phyloP scores from a whole-genome alignment of 2,113 vertebrate species.

The Zosterops lateralis region DNA sequence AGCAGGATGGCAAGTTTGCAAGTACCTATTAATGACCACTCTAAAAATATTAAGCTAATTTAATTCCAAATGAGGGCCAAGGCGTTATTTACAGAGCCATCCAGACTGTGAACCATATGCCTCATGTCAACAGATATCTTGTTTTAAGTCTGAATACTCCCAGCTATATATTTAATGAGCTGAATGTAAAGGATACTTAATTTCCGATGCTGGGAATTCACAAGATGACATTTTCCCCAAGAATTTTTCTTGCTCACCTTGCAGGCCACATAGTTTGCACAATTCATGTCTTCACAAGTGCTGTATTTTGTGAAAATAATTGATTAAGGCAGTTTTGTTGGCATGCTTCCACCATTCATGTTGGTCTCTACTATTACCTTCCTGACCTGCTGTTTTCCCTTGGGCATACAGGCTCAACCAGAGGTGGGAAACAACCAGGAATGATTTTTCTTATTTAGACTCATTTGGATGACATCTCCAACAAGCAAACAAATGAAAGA shows the following conservation, averaged over 20 bases:
- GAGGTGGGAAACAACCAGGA: neutral
- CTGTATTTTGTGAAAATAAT: neutral
- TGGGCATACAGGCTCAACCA: neutral
- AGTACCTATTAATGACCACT: slow-evolving; percentile 35
- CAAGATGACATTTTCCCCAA: neutral
- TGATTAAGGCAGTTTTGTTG: neutral
- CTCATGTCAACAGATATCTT: slow-evolving; percentile 5
- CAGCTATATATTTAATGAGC: neutral
- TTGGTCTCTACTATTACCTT: neutral
- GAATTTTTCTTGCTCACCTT: neutral
- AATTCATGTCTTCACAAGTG: neutral
- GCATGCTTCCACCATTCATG: neutral
- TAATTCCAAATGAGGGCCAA: slow-evolving; percentile 11
- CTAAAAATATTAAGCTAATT: slow-evolving; percentile 39
- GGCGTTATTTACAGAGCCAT: slow-evolving; percentile 43
- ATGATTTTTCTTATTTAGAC: neutral
- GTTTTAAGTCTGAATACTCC: neutral
- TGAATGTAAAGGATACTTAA: neutral
- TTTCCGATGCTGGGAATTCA: neutral
- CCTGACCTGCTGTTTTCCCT: neutral
- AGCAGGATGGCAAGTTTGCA: neutral
- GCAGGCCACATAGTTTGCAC: neutral
- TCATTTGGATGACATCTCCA: neutral
- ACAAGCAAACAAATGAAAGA: neutral
- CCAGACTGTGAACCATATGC: slow-evolving; percentile 31